Base-by-base conservation (phyloP, 1,140 invertebrate genomes). In the Littorina saxatilis region DNA sequence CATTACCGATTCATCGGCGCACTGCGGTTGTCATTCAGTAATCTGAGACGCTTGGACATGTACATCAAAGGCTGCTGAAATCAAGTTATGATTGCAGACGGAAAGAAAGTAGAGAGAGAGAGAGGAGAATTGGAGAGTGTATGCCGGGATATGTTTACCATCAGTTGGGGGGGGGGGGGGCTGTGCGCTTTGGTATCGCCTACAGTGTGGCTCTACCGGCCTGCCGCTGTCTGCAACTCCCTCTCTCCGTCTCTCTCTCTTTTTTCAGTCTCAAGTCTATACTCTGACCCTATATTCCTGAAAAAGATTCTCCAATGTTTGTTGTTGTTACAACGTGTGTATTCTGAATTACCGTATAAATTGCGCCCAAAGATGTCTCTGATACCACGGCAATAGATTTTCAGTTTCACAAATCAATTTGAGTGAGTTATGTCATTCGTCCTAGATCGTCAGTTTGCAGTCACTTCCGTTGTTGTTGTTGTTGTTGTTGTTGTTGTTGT, bases 91-190 rank as follows among this genome's bases (percentile, higher is more conserved):
- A 43, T 43, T 40, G 35, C 35, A 52, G 50, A 58, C 2, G n/a
- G 50, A n/a, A 9, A 27, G n/a, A 20, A 52, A 20, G 72, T 32
- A 40, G 50, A 32, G 32, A 27, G 37, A 37, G 4, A 17, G 72
- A 9, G 20, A 43, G 37, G 11, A n/a, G 2, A 73, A 13, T n/a
- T 3, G 40, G 43, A 11, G 35, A 23, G 55, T 27, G 76, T 37
- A 78, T 63, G 39, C 55, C 39, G 76, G 76, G 76, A 78, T 78
- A 78, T 78, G 76, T 78, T 78, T 78, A 78, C 76, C 39, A 78
- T 52, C 55, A 39, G 55, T 63, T 27, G 43, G 74, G n/a, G 47
- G 23, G 29, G 7, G 29, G n/a, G 55, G 29, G 52, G 27, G 52
- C 55, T 32, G 58, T 47, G 55, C 32, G 76, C 76, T n/a, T 27